A percentile compares a stretch with the other conserved stretches of the same genome.
phyloP scores from a whole-genome alignment of 2,888 invertebrate genomes.

The Phyto melanocephala region DNA sequence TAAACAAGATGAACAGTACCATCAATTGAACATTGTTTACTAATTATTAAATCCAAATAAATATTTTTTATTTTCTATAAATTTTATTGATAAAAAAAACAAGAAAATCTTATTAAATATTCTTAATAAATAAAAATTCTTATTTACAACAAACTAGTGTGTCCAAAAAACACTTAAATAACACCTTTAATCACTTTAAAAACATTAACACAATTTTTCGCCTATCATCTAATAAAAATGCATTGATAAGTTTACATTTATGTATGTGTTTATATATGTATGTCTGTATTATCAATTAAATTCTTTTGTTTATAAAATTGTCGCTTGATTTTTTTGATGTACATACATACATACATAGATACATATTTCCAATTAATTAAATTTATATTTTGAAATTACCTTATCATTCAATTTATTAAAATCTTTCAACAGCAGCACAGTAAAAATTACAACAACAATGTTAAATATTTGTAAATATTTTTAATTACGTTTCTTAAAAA shows the following conservation, averaged over 20 bases:
- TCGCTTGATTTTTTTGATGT: slow-evolving; percentile 3
- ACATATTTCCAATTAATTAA: neutral
- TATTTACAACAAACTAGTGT: too few species aligned
- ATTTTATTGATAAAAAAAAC: too few species aligned
- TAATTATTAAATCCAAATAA: too few species aligned
- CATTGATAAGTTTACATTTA: neutral
- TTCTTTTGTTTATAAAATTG: neutral
- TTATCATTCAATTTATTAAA: slow-evolving; percentile 4
- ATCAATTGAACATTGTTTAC: too few species aligned
- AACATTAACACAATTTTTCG: too few species aligned
- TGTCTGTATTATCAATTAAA: neutral
- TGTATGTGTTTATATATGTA: too few species aligned
- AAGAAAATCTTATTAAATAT: too few species aligned
- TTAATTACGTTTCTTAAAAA: neutral
- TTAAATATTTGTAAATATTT: neutral
- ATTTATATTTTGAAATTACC: neutral
- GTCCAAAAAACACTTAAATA: neutral
- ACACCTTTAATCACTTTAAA: too few species aligned
- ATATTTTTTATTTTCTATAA: too few species aligned
- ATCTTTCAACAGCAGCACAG: neutral
- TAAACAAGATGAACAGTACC: too few species aligned
- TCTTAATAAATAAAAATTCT: too few species aligned
- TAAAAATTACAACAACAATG: too few species aligned
- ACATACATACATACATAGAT: neutral
- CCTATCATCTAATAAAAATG: neutral